Base-by-base conservation (phyloP, 2,888 invertebrate genomes). In the Drosophila anomalipes region DNA sequence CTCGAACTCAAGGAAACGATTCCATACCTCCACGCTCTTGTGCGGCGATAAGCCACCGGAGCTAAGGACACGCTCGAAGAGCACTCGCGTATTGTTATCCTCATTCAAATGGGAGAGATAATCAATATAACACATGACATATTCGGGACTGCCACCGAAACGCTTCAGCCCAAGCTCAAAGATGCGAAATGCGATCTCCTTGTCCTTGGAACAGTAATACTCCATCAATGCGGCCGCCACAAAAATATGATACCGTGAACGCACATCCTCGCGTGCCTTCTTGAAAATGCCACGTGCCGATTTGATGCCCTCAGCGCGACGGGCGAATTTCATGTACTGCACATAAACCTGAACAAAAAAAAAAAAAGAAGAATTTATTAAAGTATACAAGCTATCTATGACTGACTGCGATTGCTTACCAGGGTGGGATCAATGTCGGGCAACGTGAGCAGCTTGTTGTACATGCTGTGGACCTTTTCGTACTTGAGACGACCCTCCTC, bases 51-150 rank as follows among this genome's bases (percentile, higher is more conserved):
- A 94, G 72, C 97, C 97, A 53, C 98, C 98, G 0, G 98, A 98
- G 0, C 98, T 98, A 1, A 99, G 94, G 3, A 99, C 98, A 22
- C 99, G 94, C 93, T 99, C 99, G 94, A 99, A 99, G 51, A 99
- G 94, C n/a, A 99, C 99, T 61, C 99, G 95, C 0, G 99, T 99
- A 93, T 99, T 99, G 94, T 99, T 99, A 92, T 99, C 99, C 95
- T 99, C 99, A 93, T 99, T 99, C 49, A 99, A 94, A 95, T 99
- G 99, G 12, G 99, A 98, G 65, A 99, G 94, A 90, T 99, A 99
- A 93, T 99, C 99, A 72, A 99, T 97, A 91, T 99, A 99, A 88
- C 98, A 97, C 79, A 98, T 95, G 68, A 99, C 97, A 91, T 99
- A 99, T 84, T 99, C 99, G 0, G 99, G 98, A 90, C 97, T 97